Base-by-base conservation (phyloP, 1,140 invertebrate genomes). In the Brachionus rubens region DNA sequence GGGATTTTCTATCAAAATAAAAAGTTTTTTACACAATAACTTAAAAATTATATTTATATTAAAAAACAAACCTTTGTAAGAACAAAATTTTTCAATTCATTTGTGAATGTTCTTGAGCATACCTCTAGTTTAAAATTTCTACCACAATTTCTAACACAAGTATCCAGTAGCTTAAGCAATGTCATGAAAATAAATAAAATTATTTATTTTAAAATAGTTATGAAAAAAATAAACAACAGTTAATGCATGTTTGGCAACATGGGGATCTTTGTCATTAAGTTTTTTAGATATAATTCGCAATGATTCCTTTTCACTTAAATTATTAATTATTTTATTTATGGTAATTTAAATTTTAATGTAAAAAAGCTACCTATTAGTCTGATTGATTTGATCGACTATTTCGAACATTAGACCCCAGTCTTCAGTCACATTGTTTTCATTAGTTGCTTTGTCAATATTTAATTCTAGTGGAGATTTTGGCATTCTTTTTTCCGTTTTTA, bases 391-490 rank as follows among this genome's bases (percentile, higher is more conserved):
- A 26, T 68, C 46, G 0, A 48, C 28, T 48, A 50, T 70, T 33
- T 48, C 65, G 26, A 70, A 70, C 3, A 70, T 10, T 12, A 30
- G 24, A 33, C 14, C 19, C 65, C 65, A 70, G 36, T 70, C 46
- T 19, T 70, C 65, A 30, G 12, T 48, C 0, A 33, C 36, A 33
- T 70, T 70, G 26, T 70, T 70, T 30, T 70, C 65, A 30, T 70
- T 70, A 4, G 65, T 70, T 36, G 26, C 65, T 70, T 48, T 48
- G 19, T 70, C 62, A 46, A 67, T 36, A 19, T 40, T 62, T 36
- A 16, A 3, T 24, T 62, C 56, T 16, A 62, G 33, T 33, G 33
- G 28, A 14, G 56, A 62, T 36, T 62, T 62, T 14, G 56, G 56
- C 56, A 62, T 62, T 14, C 12, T 28, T 54, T 36, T 36, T n/a